Evolutionary conservation across 1,140 invertebrate species (phyloP), one percentile per base, ranked within the genome.

Genomic region (Drosophila pandora): DNA sequence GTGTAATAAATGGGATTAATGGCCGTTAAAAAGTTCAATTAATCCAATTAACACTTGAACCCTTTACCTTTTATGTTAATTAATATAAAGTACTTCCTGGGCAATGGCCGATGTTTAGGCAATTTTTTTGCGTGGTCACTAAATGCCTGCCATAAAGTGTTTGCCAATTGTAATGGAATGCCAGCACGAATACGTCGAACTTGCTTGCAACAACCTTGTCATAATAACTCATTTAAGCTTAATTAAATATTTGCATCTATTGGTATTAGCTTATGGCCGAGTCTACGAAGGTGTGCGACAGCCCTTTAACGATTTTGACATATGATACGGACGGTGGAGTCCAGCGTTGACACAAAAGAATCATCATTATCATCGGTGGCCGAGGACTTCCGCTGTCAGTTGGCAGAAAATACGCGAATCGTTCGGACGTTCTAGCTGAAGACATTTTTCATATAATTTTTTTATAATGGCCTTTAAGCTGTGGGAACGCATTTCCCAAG

Each of bases 231-330:
- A 56, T 71, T 72, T 69, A 76, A 76, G 76, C 79, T 82, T 88
- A 88, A 88, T 88, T 88, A 88, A 88, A 88, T 88, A 88, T 88
- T 88, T 88, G 73, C 58, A 9, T 23, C 30, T 76, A 76, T 79
- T 72, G 75, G 49, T 88, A 83, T 83, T 88, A 76, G 64, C 76
- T 73, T 83, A 70, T 72, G 73, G 41, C 41, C n/a, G 79, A 41
- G 48, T 57, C 73, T 81, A 54, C 60, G 49, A 70, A 65, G 59
- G 70, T 67, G 70, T 75, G 73, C 55, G 61, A 45, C 41, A 76
- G 62, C 50, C 61, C 56, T 74, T 74, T 76, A 79, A 88, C 76
- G 65, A 79, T 79, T 72, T 55, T 62, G 75, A 88, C 71, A 87
- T 65, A 82, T 63, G 83, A 80, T 65, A 65, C 6, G 63, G 50